Evolutionary conservation across 2,888 invertebrate genomes (phyloP).

Genomic region (Aplocera efformata): DNA sequence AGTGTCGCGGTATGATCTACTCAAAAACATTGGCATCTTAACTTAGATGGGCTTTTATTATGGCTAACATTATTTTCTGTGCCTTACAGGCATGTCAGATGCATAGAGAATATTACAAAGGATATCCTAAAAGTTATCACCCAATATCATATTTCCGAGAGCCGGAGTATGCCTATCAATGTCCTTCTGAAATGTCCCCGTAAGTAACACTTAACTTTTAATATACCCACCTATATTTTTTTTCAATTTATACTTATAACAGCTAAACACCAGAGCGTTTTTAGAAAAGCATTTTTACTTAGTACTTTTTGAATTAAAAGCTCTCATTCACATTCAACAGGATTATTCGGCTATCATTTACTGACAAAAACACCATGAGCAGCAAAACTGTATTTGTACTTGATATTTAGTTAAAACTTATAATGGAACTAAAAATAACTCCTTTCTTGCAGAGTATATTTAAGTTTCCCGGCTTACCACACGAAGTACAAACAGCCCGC

Average conservation of each 20-base stretch:
- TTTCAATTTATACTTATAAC: too few relatives aligned
- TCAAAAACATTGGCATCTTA: too few relatives aligned
- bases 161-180: constrained; percentile 68
- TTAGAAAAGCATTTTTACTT: too few relatives aligned
- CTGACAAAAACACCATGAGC: too few relatives aligned
- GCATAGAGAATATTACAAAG: constrained; percentile 81
- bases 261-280: too few relatives aligned
- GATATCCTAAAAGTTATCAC: constrained; percentile 75
- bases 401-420: background rate
- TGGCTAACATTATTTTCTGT: too few relatives aligned
- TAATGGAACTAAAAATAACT: background rate
- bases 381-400: background rate
- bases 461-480: constrained; percentile 74
- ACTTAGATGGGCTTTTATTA: too few relatives aligned
- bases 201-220: constrained; percentile 38
- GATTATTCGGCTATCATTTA: too few relatives aligned
- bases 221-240: too few relatives aligned
- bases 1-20: too few relatives aligned
- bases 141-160: constrained; percentile 76
- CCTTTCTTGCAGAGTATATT: constrained; percentile 60
- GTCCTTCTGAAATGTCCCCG: constrained; percentile 71
- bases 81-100: constrained; percentile 71
- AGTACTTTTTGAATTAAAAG: too few relatives aligned
- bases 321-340: too few relatives aligned
- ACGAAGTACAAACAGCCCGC: constrained; percentile 76